Evolutionary conservation across 2,888 invertebrate genomes (phyloP), one percentile per base, ranked within the genome.

Genomic region (Labia minor): DNA sequence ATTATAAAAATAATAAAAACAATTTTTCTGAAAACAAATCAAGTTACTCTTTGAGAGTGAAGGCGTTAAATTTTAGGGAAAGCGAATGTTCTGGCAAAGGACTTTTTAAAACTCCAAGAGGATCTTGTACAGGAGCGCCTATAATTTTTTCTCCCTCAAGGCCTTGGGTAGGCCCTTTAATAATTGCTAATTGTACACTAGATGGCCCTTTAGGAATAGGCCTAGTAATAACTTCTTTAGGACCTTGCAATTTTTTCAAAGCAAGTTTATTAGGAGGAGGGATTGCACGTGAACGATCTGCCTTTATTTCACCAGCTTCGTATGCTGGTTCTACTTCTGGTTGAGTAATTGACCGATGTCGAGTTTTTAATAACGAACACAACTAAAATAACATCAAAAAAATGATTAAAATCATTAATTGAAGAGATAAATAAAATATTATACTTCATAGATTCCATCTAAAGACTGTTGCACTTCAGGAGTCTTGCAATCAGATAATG

Each of bases 311-410:
- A 0, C 81, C 81, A 0, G 82, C 82, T 70, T 82, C 82, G 4
- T 81, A 72, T 0, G 82, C 82, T 0, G 81, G 81, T 70, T 82
- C 82, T 0, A 82, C 81, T 73, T 82, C 82, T 33, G 80, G 0
- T 79, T 77, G 70, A 80, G 79, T 67, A 78, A 79, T 0, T 0
- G 80, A 77, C 19, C 65, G 63, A 20, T 61, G 21, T 26, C 69
- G 64, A 14, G 68, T 68, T 64, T 72, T 71, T 63, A 73, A 67
- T 18, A 74, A 68, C 2, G 70, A 69, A 68, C 73, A 73, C 37
- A 73, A 62, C 73, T 73, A 66, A 19, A 68, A 68, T 62, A 66
- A 69, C 66, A 11, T 26, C 26, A 26, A 8, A n/a, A n/a, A n/a
- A 6, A 26, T 26, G 26, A 26, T 26, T 26, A 26, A 26, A 26